Evolutionary conservation across 1,140 invertebrate species (phyloP).

Genomic region (Drosophila bifasciata): DNA sequence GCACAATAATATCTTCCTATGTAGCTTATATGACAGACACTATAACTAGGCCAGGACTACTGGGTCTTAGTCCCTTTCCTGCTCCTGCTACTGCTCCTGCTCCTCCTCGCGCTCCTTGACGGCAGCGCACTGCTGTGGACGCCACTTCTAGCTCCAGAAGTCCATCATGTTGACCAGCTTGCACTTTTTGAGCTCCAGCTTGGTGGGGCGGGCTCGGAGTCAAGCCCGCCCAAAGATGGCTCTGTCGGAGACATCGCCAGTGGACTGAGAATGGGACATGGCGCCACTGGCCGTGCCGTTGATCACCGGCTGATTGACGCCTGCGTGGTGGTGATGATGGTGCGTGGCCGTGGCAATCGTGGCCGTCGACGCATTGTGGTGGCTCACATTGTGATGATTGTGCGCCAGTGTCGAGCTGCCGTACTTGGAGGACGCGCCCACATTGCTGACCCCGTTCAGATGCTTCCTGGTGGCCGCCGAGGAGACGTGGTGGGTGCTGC

Average conservation of each 20-base stretch:
- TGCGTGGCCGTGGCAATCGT: constrained; percentile 69
- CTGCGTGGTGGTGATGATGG: constrained; percentile 63
- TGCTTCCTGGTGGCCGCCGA: constrained; percentile 77
- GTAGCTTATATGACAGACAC: constrained; percentile 56
- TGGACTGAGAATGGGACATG: constrained; percentile 86
- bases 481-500: constrained; percentile 70
- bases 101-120: constrained; percentile 58
- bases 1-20: constrained; percentile 32
- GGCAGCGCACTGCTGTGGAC: constrained; percentile 71
- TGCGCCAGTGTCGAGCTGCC: constrained; percentile 70
- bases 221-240: constrained; percentile 87
- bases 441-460: constrained; percentile 50
- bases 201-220: constrained; percentile 83
- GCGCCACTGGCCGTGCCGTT: constrained; percentile 4
- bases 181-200: constrained; percentile 83
- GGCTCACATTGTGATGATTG: constrained; percentile 72
- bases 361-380: constrained; percentile 77
- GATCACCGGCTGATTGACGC: constrained; percentile 4
- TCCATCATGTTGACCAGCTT: constrained; percentile 84
- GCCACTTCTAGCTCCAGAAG: constrained; percentile 84
- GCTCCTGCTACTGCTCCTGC: constrained; percentile 9
- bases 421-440: constrained; percentile 51
- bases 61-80: constrained; percentile 5
- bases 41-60: constrained; percentile 39
- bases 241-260: constrained; percentile 85